Evolutionary conservation across 2,797 vertebrate species (phyloP), one percentile per base, ranked within the genome.

Genomic region (Phyllotis vaccarum): DNA sequence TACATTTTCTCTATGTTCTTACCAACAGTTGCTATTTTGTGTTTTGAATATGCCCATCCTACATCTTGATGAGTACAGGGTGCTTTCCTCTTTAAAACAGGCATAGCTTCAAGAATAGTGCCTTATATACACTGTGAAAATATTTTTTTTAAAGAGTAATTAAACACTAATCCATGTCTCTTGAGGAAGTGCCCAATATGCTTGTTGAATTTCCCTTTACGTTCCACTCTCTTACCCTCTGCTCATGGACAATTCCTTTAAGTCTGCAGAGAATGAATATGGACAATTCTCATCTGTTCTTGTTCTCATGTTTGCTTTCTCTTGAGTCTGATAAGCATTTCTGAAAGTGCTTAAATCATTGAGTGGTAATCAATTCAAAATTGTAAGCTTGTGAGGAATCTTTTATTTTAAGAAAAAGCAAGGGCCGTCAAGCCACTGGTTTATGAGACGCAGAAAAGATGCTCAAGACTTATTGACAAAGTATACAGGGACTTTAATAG

Each of bases 281-380:
- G 27, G 17, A 49, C 54, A 34, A 11, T 86, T 95, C n/a, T 60
- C 54, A 86, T 21, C 58, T 68, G 40, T 49, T 34, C 49, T 58
- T 81, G n/a, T 64, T 91, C 87, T 66, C 34, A 27, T 13, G 21
- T 60, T 79, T 86, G 31, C 60, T 75, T 87, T 89, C 49, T 93
- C 54, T 86, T n/a, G 27, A 74, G 43, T 86, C 82, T 46, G 17
- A 24, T 88, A 82, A 64, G 37, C 74, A 64, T 76, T 93, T 89
- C 72, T 85, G 58, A 91, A 75, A 83, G 49, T n/a, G 52, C 19
- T 94, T 90, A 78, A 68, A n/a, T 86, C 34, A 58, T 70, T 31
- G 56, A 34, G 43, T 40, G 58, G 75, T 79, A 91, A 37, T 58
- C 64, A 37, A 82, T 96, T 86, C 74, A 96, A 78, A 93, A 34